Evolutionary conservation across 1,140 invertebrate genomes (phyloP).

Genomic region (Epicauta chinensis): DNA sequence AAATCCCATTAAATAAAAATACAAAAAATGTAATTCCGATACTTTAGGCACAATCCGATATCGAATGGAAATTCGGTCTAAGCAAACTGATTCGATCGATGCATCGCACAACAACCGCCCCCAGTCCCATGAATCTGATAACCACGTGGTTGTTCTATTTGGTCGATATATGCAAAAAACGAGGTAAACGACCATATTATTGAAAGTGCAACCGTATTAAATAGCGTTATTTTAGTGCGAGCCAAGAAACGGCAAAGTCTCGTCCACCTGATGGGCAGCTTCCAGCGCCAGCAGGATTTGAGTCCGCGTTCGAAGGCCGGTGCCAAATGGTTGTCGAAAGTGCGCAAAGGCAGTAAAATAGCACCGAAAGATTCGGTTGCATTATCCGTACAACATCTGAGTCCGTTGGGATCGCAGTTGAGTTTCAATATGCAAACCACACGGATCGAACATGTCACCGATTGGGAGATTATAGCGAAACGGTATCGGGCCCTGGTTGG

Average conservation of each 20-base stretch:
- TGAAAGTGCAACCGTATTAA: too few relatives aligned
- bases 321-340: slow-evolving; percentile 77
- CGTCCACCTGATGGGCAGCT: slow-evolving; percentile 73
- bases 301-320: slow-evolving; percentile 76
- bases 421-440: slow-evolving; percentile 62
- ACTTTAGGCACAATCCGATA: slow-evolving; percentile 93
- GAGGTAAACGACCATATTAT: too few relatives aligned
- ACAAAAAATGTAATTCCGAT: too few relatives aligned
- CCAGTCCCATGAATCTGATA: slow-evolving; percentile 92
- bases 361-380: slow-evolving; percentile 72
- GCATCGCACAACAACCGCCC: slow-evolving; percentile 96
- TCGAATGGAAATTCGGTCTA: slow-evolving; percentile 99
- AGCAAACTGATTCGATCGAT: slow-evolving; percentile 98
- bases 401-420: slow-evolving; percentile 73
- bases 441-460: slow-evolving; percentile 82
- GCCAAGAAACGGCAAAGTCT: slow-evolving; percentile 69
- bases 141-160: slow-evolving; percentile 88
- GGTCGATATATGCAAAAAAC: slow-evolving; percentile 70
- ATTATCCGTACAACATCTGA: slow-evolving; percentile 68
- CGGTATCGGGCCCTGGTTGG: slow-evolving; percentile 80
- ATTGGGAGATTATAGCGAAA: slow-evolving; percentile 84
- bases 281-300: slow-evolving; percentile 60
- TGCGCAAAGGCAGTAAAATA: slow-evolving; percentile 70
- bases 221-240: slow-evolving; percentile 33
- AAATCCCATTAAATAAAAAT: too few relatives aligned